Conservation (phyloP, 2,888 invertebrate genomes). For the Ornithoptera alexandrae region DNA sequence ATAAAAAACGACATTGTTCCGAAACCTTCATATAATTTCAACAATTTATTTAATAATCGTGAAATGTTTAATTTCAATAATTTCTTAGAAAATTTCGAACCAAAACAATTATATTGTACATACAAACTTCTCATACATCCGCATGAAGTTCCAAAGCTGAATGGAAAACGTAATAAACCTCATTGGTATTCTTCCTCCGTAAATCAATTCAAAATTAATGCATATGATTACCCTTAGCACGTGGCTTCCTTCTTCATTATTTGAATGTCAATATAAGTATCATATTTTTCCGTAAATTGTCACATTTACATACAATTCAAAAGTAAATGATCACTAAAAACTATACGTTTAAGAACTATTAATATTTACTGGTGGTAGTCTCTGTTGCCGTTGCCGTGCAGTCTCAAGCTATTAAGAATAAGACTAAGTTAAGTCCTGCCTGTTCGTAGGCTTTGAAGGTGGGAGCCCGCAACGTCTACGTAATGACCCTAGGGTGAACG, state of each 20-base stretch:
- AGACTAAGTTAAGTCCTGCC: too few relatives aligned
- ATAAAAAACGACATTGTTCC: too few relatives aligned
- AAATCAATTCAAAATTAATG: constrained; percentile 25
- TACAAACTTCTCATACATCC: constrained; percentile 18
- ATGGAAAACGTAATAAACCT: constrained; percentile 11
- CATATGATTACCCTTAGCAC: constrained; percentile 23
- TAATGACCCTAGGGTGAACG: too few relatives aligned
- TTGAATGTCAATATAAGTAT: constrained; percentile 22
- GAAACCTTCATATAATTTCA: too few relatives aligned
- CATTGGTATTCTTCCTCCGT: constrained; percentile 18
- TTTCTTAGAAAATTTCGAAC: neutral
- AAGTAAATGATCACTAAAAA: neutral
- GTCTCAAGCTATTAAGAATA: too few relatives aligned
- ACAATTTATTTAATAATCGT: too few relatives aligned
- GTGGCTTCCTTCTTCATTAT: constrained; percentile 24
- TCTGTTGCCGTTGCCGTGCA: too few relatives aligned
- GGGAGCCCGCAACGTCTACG: too few relatives aligned
- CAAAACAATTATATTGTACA: neutral
- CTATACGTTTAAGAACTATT: neutral
- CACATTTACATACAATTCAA: neutral
- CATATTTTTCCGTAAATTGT: neutral
- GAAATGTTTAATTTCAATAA: too few relatives aligned
- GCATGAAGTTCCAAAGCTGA: constrained; percentile 12
- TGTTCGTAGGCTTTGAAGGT: too few relatives aligned
- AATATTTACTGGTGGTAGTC: too few relatives aligned